Base-by-base conservation (phyloP, 2,113 vertebrate genomes). In the Polypterus senegalus region DNA sequence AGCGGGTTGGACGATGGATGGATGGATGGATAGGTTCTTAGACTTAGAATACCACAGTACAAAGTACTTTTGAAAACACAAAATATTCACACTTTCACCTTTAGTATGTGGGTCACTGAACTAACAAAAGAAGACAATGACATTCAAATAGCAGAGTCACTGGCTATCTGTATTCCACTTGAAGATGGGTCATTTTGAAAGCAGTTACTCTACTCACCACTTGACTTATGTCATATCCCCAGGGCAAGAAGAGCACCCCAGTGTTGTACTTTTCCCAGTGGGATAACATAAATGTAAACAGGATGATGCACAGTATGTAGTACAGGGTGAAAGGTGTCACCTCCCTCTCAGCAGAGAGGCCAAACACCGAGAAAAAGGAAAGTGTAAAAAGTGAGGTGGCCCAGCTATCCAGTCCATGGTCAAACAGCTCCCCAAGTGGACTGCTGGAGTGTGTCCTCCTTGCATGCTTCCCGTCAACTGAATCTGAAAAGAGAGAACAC, bases 201-300 rank as follows among this genome's bases (percentile, higher is more conserved):
- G 27, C 27, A 27, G 27, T 27, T 27, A 27, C 27, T 27, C 27
- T 27, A 75, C 80, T 83, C 68, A 80, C 79, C 74, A 76, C 69
- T 74, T 82, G 78, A 70, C 78, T 82, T 69, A 78, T 69, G 68
- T 83, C 80, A 1, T 80, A 79, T 76, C 71, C 69, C 77, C 77
- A 81, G 53, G 78, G 76, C 74, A 81, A 78, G 73, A 80, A 80
- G 65, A 83, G 76, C 60, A 81, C 69, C 62, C 78, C 77, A 55
- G 80, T 83, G 67, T 79, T 82, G 11, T 81, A 80, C 65, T 83
- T 84, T 67, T 81, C 83, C 81, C 76, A 82, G 61, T 84, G 79
- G 10, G 77, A 81, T 62, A 80, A 71, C 75, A 77, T 76, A 57
- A 84, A 83, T 52, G 78, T 83, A 71, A 82, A 70, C 57, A 83